A percentile compares a stretch with the other conserved stretches of the same genome.
These are phyloP conservation scores for Mongoloraphidia duomilia DNA, from an alignment of 2,888 invertebrate species.

Conservation along the genomic window DNA sequence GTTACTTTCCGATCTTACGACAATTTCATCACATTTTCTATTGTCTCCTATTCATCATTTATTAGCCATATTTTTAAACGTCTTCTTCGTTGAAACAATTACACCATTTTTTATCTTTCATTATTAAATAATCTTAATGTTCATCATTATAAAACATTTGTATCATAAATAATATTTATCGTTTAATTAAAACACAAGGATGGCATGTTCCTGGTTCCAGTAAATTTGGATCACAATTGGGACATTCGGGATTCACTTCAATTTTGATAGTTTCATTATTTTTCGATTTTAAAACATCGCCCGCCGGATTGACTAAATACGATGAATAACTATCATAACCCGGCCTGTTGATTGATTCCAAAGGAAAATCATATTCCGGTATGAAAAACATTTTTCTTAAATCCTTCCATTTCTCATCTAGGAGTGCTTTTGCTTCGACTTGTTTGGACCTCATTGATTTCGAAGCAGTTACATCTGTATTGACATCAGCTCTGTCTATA, in stretches of 20 bases:
- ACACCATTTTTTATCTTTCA: too few species aligned
- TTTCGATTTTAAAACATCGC: neutral
- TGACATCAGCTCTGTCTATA: constrained; percentile 15
- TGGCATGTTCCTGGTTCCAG: constrained; percentile 46
- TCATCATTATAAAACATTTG: too few species aligned
- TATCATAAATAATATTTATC: constrained; percentile 11
- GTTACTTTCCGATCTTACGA: too few species aligned
- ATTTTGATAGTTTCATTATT: neutral
- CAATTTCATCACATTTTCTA: too few species aligned
- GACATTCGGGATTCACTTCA: constrained; percentile 37
- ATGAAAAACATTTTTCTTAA: constrained; percentile 25
- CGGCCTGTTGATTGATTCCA: constrained; percentile 24
- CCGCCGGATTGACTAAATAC: constrained; percentile 21
- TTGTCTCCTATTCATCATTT: too few species aligned
- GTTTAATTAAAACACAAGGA: constrained; percentile 41
- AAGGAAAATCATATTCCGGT: constrained; percentile 30
- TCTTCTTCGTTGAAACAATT: too few species aligned
- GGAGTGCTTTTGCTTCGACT: constrained; percentile 12
- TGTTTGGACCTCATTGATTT: neutral
- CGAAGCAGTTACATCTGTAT: neutral
- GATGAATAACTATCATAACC: constrained; percentile 28
- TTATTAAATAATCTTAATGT: too few species aligned
- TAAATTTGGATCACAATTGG: constrained; percentile 49
- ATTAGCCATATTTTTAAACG: too few species aligned
- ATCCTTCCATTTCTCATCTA: constrained; percentile 22